A percentile compares a stretch with the other conserved stretches of the same genome.
phyloP scores from a whole-genome alignment of 2,797 vertebrate species.

The Hemitrygon akajei region DNA sequence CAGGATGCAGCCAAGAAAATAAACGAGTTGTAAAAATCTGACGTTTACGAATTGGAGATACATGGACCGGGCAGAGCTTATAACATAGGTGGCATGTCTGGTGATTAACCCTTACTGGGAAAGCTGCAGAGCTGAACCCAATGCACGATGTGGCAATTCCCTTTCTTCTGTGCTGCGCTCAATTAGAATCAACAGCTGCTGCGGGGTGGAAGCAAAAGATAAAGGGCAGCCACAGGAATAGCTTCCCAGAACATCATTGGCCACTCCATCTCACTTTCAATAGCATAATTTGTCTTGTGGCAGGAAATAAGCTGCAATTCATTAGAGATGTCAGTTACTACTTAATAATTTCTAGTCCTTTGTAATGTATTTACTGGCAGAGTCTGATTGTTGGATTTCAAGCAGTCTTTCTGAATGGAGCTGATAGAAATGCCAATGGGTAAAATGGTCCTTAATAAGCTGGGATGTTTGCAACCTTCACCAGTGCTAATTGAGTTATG shows the following conservation, averaged over 20 bases:
- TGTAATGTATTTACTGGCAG: not conserved
- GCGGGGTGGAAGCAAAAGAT: not conserved
- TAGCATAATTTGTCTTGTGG: constrained; percentile 31
- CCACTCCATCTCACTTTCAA: constrained; percentile 25
- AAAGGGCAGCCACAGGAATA: constrained; percentile 25
- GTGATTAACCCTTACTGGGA: not conserved
- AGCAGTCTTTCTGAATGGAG: not conserved
- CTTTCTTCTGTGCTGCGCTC: not conserved
- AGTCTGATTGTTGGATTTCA: not conserved
- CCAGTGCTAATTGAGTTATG: not conserved
- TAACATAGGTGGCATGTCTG: not conserved
- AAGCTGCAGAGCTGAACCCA: not conserved
- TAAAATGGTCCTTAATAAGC: not conserved
- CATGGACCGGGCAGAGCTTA: not conserved
- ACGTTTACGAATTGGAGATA: not conserved
- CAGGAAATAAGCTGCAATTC: constrained; percentile 14
- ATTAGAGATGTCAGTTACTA: constrained; percentile 35
- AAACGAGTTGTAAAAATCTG: not conserved
- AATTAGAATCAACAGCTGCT: constrained; percentile 33
- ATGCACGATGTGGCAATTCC: not conserved
- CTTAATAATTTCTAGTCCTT: constrained; percentile 19
- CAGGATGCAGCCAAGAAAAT: not conserved
- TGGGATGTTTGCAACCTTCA: not conserved
- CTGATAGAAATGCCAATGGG: not conserved
- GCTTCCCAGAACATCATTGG: not conserved